Conservation (phyloP, 2,888 invertebrate genomes). For the Plagodis pulveraria region DNA sequence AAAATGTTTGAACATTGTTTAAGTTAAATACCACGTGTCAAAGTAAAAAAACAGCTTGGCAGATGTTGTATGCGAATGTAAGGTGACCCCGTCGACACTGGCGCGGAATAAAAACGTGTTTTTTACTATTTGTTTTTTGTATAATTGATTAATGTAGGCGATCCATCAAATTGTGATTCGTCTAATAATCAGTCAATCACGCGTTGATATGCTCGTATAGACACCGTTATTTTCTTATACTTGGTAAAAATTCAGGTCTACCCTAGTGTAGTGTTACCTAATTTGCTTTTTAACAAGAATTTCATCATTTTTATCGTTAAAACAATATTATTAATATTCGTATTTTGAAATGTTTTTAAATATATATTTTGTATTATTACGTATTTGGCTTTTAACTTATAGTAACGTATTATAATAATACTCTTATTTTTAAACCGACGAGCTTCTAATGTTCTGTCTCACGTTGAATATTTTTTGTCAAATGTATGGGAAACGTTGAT, state of each 20-base stretch:
- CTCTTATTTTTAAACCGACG: slow-evolving; percentile 34
- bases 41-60: slow-evolving; percentile 32
- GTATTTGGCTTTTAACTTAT: no score
- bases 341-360: no score
- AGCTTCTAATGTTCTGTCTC: slow-evolving; percentile 46
- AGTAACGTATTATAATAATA: slow-evolving; percentile 8
- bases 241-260: no score
- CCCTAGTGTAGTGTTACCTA: no score
- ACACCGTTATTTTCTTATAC: no score
- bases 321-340: no score
- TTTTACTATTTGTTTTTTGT: slow-evolving; percentile 33
- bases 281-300: no score
- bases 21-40: slow-evolving; percentile 35
- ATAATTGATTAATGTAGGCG: slow-evolving; percentile 26
- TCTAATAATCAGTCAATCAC: slow-evolving; percentile 40
- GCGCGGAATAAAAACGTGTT: slow-evolving; percentile 25
- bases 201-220: slow-evolving; percentile 9
- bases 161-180: slow-evolving; percentile 38
- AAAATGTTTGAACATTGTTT: background rate
- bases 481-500: slow-evolving; percentile 35
- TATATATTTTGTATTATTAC: no score
- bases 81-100: slow-evolving; percentile 53
- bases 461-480: slow-evolving; percentile 34
- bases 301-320: no score
- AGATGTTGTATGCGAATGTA: slow-evolving; percentile 47